Conservation (phyloP, 1,140 invertebrate species). For the Sweltsa coloradensis region DNA sequence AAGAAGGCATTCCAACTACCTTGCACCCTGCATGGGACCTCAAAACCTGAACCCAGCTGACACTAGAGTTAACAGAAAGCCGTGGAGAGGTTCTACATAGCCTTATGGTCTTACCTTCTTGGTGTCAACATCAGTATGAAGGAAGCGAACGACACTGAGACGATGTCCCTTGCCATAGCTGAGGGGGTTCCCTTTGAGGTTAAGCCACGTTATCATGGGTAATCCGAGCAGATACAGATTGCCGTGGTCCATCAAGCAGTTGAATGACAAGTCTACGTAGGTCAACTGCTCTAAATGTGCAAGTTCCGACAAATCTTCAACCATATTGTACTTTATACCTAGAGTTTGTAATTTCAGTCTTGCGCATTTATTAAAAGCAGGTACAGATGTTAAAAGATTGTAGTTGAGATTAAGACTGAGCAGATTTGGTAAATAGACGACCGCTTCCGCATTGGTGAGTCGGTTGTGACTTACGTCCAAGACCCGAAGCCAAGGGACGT, state of each 20-base stretch:
- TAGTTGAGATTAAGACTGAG: constrained; percentile 47
- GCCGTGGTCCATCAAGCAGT: constrained; percentile 46
- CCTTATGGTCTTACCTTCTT: constrained; percentile 29
- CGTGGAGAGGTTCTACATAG: no score
- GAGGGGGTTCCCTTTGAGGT: constrained; percentile 45
- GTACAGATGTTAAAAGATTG: constrained; percentile 43
- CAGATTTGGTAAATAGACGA: constrained; percentile 40
- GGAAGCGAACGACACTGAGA: constrained; percentile 35
- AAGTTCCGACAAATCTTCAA: constrained; percentile 30
- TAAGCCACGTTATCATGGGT: constrained; percentile 36
- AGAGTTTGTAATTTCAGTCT: constrained; percentile 34
- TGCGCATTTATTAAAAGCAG: constrained; percentile 36
- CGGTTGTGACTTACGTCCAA: constrained; percentile 50
- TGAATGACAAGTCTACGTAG: constrained; percentile 46
- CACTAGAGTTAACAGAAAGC: no score
- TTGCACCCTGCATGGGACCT: no score
- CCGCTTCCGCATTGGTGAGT: constrained; percentile 29
- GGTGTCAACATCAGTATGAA: constrained; percentile 38
- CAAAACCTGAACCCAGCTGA: no score
- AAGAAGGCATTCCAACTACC: no score
- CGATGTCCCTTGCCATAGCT: constrained; percentile 44
- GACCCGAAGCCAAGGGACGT: constrained; percentile 41
- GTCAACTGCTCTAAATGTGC: constrained; percentile 36
- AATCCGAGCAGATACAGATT: constrained; percentile 39
- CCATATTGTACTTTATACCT: constrained; percentile 39